Percentiles rank a stretch among this genome's conserved stretches.
These are phyloP conservation scores for Samia ricini DNA, from an alignment of 1,140 invertebrate species.

Conservation along the genomic window DNA sequence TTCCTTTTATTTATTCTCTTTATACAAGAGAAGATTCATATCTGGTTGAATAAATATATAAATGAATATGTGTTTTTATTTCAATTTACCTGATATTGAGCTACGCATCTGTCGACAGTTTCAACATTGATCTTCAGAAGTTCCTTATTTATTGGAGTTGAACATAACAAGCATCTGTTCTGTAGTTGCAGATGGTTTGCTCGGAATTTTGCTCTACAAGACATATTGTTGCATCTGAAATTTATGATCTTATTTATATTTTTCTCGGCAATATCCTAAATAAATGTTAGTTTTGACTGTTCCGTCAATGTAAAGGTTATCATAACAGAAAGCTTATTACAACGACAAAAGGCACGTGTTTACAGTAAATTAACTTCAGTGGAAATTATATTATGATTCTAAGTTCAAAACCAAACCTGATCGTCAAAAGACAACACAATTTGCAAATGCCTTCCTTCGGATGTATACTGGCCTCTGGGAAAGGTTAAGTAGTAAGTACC, in stretches of 20 bases:
- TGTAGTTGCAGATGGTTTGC: conserved; percentile 35
- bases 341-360: background rate
- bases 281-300: background rate
- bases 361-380: background rate
- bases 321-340: background rate
- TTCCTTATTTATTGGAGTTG: conserved; percentile 75
- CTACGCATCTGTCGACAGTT: conserved; percentile 73
- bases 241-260: background rate
- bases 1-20: no score
- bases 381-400: no score
- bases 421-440: no score
- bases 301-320: no score
- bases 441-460: no score
- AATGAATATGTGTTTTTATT: background rate
- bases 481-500: no score
- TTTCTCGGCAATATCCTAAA: no score
- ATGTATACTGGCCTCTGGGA: no score
- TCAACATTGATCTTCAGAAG: conserved; percentile 72
- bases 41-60: no score
- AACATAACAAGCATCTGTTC: conserved; percentile 73
- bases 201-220: conserved; percentile 75
- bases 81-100: conserved; percentile 65
- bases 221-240: conserved; percentile 79
- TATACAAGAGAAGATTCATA: no score
- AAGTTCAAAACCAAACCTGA: no score